phyloP scores from a whole-genome alignment of 1,140 invertebrate species.

The Saccostrea echinata region DNA sequence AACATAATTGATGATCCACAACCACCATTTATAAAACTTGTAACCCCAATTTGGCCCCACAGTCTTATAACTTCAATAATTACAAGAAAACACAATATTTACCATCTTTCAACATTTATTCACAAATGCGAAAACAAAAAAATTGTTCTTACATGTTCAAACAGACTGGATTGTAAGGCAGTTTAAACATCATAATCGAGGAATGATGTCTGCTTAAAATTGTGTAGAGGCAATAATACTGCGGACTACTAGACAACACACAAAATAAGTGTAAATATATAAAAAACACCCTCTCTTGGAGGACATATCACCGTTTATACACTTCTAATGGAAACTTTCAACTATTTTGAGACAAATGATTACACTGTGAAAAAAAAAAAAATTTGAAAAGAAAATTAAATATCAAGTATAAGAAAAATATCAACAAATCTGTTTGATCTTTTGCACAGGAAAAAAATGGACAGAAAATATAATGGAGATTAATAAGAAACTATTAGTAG shows the following conservation, averaged over 20 bases:
- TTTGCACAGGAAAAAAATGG: too few species aligned
- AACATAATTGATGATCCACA: too few species aligned
- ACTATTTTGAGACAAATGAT: background rate
- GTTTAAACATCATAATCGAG: background rate
- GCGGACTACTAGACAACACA: background rate
- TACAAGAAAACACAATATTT: background rate
- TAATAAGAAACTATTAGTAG: too few species aligned
- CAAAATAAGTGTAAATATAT: constrained; percentile 18
- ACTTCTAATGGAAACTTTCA: background rate
- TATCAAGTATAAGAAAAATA: background rate
- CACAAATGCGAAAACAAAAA: constrained; percentile 19
- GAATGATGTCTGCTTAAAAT: constrained; percentile 21
- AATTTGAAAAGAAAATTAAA: background rate
- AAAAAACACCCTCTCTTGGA: background rate
- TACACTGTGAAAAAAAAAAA: background rate
- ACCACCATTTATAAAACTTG: too few species aligned
- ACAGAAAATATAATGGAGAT: too few species aligned
- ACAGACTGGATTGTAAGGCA: background rate
- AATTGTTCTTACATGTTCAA: background rate
- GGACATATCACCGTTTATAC: background rate
- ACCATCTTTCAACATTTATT: constrained; percentile 25
- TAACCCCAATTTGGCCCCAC: too few species aligned
- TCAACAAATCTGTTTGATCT: background rate
- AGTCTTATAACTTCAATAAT: background rate
- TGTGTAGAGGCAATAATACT: constrained; percentile 33